A percentile compares a stretch with the other conserved stretches of the same genome.
phyloP scores from a whole-genome alignment of 2,113 vertebrate genomes.

The Vulpes vulpes region DNA sequence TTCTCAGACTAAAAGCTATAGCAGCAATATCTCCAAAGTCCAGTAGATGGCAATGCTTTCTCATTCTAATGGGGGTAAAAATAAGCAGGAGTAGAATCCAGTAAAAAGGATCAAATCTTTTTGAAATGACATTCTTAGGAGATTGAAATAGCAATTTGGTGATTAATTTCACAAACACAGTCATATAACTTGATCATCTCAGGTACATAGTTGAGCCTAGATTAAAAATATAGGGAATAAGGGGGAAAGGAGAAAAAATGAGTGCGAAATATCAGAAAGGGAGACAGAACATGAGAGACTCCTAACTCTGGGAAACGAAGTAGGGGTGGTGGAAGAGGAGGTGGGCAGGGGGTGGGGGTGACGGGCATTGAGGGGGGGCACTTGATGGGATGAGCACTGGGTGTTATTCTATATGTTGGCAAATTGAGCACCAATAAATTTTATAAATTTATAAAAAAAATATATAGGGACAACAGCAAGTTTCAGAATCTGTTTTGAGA shows the following conservation, averaged over 20 bases:
- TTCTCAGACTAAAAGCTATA: not conserved
- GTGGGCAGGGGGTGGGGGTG: too few species aligned
- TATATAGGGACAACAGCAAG: not conserved
- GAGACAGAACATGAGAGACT: too few species aligned
- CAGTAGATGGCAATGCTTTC: conserved; percentile 77
- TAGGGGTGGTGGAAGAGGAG: too few species aligned
- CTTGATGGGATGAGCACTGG: too few species aligned
- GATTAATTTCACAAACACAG: conserved; percentile 35
- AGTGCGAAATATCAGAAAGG: too few species aligned
- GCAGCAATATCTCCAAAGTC: conserved; percentile 29
- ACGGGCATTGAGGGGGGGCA: too few species aligned
- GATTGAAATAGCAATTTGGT: conserved; percentile 40
- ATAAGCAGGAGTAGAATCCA: not conserved
- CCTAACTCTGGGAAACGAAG: too few species aligned
- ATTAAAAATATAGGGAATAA: not conserved
- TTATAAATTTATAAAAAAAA: too few species aligned
- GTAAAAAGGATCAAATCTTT: conserved; percentile 19
- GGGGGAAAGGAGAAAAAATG: too few species aligned
- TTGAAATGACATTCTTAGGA: conserved; percentile 17
- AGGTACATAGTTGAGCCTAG: not conserved
- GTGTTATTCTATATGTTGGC: too few species aligned
- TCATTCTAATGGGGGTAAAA: conserved; percentile 60
- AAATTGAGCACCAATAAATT: too few species aligned
- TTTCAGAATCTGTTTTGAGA: conserved; percentile 10
- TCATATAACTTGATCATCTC: not conserved